These are phyloP conservation scores for Tetragonisca angustula DNA, from an alignment of 2,888 invertebrate species.

Conservation along the genomic window DNA sequence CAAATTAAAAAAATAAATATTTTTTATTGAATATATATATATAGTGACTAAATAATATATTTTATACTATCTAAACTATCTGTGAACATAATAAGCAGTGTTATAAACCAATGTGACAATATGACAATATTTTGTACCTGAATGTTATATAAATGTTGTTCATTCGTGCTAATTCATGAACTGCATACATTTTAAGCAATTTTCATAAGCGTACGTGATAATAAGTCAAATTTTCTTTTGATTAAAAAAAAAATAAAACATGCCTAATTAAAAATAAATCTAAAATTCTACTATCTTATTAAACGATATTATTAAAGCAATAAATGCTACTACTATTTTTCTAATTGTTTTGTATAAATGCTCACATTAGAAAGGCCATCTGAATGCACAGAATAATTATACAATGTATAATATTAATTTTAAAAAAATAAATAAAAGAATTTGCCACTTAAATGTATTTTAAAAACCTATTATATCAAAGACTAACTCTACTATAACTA, in stretches of 20 bases:
- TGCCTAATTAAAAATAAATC: conserved; percentile 56
- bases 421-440: conserved; percentile 48
- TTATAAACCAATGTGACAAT: conserved; percentile 16
- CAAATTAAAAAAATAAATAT: neutral
- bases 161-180: conserved; percentile 43
- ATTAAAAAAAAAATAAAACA: conserved; percentile 41
- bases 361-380: conserved; percentile 82
- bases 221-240: conserved; percentile 14
- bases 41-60: conserved; percentile 14
- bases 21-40: conserved; percentile 3
- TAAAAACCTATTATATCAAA: conserved; percentile 13
- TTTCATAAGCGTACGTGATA: conserved; percentile 25
- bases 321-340: conserved; percentile 72
- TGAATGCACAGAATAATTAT: conserved; percentile 80
- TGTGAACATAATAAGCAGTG: conserved; percentile 14
- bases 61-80: conserved; percentile 14
- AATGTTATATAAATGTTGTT: neutral
- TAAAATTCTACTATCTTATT: conserved; percentile 51
- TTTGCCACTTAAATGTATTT: conserved; percentile 75
- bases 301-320: conserved; percentile 61
- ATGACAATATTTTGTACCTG: neutral
- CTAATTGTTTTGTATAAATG: conserved; percentile 79
- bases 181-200: conserved; percentile 20
- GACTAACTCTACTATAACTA: conserved; percentile 15
- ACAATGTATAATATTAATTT: conserved; percentile 75